Conservation (phyloP, 2,113 vertebrate genomes). For the Porphyrio hochstetteri region DNA sequence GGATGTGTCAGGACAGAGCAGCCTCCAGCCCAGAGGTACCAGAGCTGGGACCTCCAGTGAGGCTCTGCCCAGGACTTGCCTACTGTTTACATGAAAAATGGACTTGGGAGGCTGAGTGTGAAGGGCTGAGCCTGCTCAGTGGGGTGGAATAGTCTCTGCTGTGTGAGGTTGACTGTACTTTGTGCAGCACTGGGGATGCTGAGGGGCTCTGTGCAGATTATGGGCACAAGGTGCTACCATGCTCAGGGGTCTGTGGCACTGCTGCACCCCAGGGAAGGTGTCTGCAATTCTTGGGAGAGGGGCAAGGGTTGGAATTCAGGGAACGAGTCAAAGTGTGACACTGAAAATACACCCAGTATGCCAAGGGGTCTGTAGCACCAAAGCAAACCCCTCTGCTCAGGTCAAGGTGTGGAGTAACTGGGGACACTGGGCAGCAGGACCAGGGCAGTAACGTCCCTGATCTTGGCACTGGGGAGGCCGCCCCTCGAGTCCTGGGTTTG, state of each 20-base stretch:
- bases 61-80: neutral
- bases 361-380: neutral
- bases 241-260: neutral
- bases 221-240: neutral
- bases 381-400: neutral
- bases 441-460: too few relatives aligned
- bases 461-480: too few relatives aligned
- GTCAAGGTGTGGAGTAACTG: neutral
- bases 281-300: neutral
- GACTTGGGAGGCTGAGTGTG: neutral
- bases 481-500: too few relatives aligned
- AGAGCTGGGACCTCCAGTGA: neutral
- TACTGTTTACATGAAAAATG: neutral
- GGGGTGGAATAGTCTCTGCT: neutral
- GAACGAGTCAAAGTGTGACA: neutral
- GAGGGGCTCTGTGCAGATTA: neutral
- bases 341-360: neutral
- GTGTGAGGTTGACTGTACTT: neutral
- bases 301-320: neutral
- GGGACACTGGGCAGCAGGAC: too few relatives aligned
- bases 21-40: neutral
- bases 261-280: neutral
- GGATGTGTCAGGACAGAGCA: neutral
- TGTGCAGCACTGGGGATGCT: neutral
- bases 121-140: neutral